These are phyloP conservation scores for Papilio demoleus DNA, from an alignment of 2,888 invertebrate genomes.

Conservation along the genomic window DNA sequence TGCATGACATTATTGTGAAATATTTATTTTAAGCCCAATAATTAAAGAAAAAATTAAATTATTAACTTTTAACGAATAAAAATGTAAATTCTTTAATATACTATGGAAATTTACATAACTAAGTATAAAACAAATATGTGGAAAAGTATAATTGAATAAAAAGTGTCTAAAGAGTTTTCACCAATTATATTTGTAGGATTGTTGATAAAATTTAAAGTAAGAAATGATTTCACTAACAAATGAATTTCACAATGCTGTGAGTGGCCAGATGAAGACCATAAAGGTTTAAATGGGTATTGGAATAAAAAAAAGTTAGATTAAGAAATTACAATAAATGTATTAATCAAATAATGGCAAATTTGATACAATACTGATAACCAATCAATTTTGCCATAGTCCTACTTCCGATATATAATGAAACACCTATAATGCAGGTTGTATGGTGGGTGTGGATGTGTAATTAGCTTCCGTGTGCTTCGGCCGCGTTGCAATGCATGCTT, in stretches of 20 bases:
- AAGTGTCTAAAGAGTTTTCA: background rate
- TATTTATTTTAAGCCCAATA: slow-evolving; percentile 10
- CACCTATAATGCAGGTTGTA: too few species aligned
- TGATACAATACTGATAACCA: background rate
- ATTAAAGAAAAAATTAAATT: background rate
- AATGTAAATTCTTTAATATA: too few species aligned
- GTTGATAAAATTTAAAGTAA: too few species aligned
- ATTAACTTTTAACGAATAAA: too few species aligned
- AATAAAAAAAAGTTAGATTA: background rate
- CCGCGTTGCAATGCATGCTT: slow-evolving; percentile 71
- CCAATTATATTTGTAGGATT: background rate
- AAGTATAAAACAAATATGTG: too few species aligned
- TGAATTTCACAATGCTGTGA: background rate
- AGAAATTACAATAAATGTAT: background rate
- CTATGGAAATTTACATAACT: too few species aligned
- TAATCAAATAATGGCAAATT: background rate
- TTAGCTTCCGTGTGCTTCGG: slow-evolving; percentile 51
- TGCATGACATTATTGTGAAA: slow-evolving; percentile 26
- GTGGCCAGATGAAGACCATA: background rate
- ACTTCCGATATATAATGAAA: too few species aligned
- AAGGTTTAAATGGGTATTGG: background rate
- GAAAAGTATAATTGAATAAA: background rate
- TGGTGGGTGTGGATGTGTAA: slow-evolving; percentile 56
- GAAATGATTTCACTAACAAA: background rate
- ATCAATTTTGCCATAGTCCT: too few species aligned